These are phyloP conservation scores for Turnix velox DNA, from an alignment of 2,113 vertebrate genomes.

Conservation along the genomic window DNA sequence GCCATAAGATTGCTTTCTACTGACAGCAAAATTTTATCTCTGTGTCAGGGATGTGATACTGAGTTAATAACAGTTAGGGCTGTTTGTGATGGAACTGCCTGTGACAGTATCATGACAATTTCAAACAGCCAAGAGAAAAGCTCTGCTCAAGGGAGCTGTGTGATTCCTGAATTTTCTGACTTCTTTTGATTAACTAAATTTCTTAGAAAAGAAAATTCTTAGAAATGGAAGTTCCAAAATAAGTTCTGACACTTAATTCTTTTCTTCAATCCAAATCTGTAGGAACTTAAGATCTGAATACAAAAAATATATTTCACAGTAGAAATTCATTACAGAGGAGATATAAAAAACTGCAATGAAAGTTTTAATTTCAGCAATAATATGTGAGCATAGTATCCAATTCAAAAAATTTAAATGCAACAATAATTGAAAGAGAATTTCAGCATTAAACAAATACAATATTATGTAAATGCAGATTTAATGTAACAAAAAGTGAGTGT, in stretches of 20 bases:
- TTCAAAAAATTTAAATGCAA: background rate
- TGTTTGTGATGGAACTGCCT: background rate
- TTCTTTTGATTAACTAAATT: background rate
- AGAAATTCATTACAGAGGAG: background rate
- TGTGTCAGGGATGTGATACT: background rate
- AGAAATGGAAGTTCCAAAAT: background rate
- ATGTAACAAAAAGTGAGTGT: background rate
- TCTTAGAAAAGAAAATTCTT: background rate
- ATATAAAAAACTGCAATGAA: background rate
- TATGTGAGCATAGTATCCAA: background rate
- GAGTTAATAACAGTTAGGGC: background rate
- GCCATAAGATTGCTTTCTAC: background rate
- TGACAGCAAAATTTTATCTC: conserved; percentile 1
- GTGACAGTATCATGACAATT: background rate
- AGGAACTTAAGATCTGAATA: background rate
- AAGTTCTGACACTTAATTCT: background rate
- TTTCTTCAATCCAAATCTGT: background rate
- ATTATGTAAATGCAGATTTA: background rate
- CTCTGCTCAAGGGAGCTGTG: background rate
- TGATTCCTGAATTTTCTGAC: background rate
- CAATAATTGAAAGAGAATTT: background rate
- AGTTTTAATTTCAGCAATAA: background rate
- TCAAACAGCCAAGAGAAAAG: background rate
- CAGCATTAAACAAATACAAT: background rate
- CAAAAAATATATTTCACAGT: background rate